Evolutionary conservation across 37 sponge, comb jelly and placozoan genomes (phyloP).

Genomic region (Hexactinellida sp.): DNA sequence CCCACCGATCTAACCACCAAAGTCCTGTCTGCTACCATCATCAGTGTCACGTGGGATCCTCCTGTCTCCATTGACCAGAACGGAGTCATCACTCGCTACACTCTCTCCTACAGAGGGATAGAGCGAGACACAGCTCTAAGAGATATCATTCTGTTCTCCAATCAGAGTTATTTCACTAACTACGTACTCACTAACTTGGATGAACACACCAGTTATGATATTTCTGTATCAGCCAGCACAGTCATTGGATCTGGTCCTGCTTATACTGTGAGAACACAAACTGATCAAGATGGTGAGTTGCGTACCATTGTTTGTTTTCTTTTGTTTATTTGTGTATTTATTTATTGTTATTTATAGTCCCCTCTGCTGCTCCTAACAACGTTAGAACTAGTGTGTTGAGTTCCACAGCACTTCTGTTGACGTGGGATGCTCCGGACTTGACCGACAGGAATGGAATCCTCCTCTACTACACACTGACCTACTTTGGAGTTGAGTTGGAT

Average conservation of each 20-base stretch:
- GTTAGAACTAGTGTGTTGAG: neutral
- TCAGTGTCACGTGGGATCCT: neutral
- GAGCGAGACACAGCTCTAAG: neutral
- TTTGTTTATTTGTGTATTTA: neutral
- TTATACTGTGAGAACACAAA: neutral
- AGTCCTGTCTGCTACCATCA: neutral
- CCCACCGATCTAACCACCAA: neutral
- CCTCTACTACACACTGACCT: neutral
- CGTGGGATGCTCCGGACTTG: neutral
- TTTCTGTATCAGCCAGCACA: neutral
- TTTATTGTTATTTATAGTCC: neutral
- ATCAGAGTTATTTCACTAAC: neutral
- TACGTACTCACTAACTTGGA: neutral
- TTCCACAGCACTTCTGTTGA: neutral
- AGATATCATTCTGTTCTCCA: neutral
- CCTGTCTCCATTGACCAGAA: slow-evolving; percentile 3
- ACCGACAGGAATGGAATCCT: neutral
- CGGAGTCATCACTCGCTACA: neutral
- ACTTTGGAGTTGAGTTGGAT: neutral
- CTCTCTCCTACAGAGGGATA: neutral
- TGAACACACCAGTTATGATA: neutral
- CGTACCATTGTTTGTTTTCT: too few species aligned
- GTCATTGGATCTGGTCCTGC: neutral
- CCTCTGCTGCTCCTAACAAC: neutral
- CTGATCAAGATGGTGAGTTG: neutral